Base-by-base conservation (phyloP, 1,140 invertebrate species). In the Drosophila nikananu region DNA sequence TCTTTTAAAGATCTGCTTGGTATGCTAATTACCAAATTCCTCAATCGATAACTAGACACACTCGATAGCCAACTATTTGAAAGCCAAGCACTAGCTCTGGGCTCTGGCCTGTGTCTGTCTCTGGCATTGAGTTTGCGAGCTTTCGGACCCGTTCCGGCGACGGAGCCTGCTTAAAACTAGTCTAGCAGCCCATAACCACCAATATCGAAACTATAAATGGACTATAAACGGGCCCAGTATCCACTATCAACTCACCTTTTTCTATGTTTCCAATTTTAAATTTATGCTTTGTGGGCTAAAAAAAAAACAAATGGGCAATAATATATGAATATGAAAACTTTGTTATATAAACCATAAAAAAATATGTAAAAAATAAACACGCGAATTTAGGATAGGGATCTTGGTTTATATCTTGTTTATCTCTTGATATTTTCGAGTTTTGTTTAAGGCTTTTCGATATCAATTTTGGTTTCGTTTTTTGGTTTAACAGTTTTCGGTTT, bases 401-500 rank as follows among this genome's bases (percentile, higher is more conserved):
- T 70, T 49, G 55, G 25, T 30, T 17, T 35, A 30, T 51, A 41
- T 23, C n/a, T 37, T 19, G 32, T 41, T 48, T 46, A 27, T 17
- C 25, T 9, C 2, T 19, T 15, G 12, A 32, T 19, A 32, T 52
- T 19, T 52, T 52, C 2, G 1, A 13, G n/a, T n/a, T 30, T 25
- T 25, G 21, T 48, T 25, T 25, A 17, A 23, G 21, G 3, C 5
- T 60, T 67, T 54, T 42, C 7, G 19, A 12, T 48, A 48, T 60
- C 54, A n/a, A 25, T 77, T 81, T 81, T 21, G 32, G 41, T 77
- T 81, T 82, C 23, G 37, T 37, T 80, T 77, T 71, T 57, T n/a
- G 25, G 15, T 42, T 58, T 58, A 48, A 9, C 52, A 42, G 21
- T 59, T 70, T 73, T 66, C 12, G 17, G 15, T 41, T 66, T 57